Base-by-base conservation (phyloP, 2,113 vertebrate species). In the Myrmecophaga tridactyla region DNA sequence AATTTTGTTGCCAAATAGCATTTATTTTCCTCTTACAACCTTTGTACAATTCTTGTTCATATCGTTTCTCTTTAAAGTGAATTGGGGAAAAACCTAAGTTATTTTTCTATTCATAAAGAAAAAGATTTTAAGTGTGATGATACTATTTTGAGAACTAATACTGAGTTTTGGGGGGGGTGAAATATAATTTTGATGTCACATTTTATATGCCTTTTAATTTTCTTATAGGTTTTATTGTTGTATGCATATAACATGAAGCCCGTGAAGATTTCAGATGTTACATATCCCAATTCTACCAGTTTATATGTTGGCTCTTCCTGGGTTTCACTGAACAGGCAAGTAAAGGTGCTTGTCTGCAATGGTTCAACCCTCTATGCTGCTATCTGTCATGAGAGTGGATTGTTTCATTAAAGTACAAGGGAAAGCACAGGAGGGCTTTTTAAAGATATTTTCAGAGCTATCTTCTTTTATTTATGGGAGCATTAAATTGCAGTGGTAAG, bases 141-240 rank as follows among this genome's bases (percentile, higher is more conserved):
- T 78, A 72, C 20, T 87, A 39, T 83, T 89, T 87, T 87, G 53
- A 94, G 86, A 76, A 85, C 39, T 23, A 31, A 46, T 80, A 21
- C n/a, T n/a, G 7, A 23, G 17, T 46, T 78, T 81, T 29, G 39
- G 82, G 70, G 70, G 51, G 93, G 72, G 41, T 23, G 70, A 67
- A 80, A 63, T 67, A 0, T 88, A 73, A 41, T 87, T 90, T 90
- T 75, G 53, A 81, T 78, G 36, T 93, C 46, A 48, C 7, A 23
- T 82, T 86, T 86, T 63, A 60, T 41, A 31, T 80, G 34, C 12
- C 27, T 69, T 78, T 92, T 92, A 51, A 96, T 97, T 95, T 92
- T 87, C 67, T 95, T 90, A 9, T 7, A 97, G 97, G 90, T 98
- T 63, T 92, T 97, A 73, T 98, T 98, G 86, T 85, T 98, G 85